Conservation (phyloP, 2,888 invertebrate species). For the Cryptus armator region DNA sequence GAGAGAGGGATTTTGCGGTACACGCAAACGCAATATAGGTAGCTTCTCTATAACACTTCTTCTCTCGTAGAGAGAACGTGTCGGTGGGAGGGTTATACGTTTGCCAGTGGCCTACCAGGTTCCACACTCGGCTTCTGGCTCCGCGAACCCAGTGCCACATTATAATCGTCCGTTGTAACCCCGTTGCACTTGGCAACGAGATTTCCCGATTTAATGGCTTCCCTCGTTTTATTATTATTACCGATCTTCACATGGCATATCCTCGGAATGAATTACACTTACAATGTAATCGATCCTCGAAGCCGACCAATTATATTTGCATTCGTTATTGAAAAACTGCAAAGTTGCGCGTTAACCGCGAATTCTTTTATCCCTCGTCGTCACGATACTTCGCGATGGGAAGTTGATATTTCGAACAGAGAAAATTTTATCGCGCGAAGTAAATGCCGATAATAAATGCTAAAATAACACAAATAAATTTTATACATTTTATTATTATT, state of each 20-base stretch:
- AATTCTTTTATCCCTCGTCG: too few species aligned
- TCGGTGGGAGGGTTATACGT: slow-evolving; percentile 2
- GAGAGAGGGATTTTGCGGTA: slow-evolving; percentile 63
- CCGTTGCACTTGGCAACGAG: not conserved
- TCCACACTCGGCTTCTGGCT: slow-evolving; percentile 42
- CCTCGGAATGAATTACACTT: not conserved
- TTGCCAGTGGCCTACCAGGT: slow-evolving; percentile 46
- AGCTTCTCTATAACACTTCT: slow-evolving; percentile 39
- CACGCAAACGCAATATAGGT: slow-evolving; percentile 77
- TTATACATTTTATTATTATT: too few species aligned
- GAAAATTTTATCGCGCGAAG: too few species aligned
- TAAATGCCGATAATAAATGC: too few species aligned
- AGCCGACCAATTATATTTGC: not conserved
- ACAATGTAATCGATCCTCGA: not conserved
- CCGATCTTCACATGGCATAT: not conserved
- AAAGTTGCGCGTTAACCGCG: not conserved
- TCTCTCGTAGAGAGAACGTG: slow-evolving; percentile 4
- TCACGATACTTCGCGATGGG: not conserved
- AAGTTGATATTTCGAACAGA: not conserved
- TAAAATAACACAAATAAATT: too few species aligned
- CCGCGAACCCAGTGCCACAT: not conserved
- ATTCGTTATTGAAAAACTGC: not conserved
- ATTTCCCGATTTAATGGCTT: not conserved
- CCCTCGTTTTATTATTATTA: not conserved
- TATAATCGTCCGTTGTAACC: not conserved